phyloP scores from a whole-genome alignment of 2,113 vertebrate genomes.

The Otolemur garnettii region DNA sequence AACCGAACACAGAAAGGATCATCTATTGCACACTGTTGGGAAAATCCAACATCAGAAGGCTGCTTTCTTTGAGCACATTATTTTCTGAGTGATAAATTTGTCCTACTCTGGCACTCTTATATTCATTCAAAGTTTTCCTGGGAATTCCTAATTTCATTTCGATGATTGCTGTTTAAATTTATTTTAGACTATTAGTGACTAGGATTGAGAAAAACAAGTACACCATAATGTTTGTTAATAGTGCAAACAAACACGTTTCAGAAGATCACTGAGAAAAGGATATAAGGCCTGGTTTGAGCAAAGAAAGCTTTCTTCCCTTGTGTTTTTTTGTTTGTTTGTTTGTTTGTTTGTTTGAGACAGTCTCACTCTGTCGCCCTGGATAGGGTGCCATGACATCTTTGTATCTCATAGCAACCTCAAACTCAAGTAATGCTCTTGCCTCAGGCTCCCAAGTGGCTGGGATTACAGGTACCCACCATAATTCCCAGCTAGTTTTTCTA shows the following conservation, averaged over 20 bases:
- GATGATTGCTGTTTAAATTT: background rate
- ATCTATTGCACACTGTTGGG: background rate
- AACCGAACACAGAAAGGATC: background rate
- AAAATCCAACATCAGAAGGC: background rate
- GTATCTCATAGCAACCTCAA: no score
- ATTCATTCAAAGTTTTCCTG: background rate
- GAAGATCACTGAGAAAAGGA: background rate
- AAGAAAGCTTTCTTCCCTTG: background rate
- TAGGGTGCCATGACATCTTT: no score
- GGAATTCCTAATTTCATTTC: background rate
- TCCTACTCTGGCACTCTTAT: background rate
- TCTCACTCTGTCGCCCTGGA: no score
- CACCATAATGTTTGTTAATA: background rate
- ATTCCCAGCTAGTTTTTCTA: no score
- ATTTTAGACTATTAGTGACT: background rate
- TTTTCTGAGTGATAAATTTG: background rate
- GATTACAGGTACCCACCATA: no score
- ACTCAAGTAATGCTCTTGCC: no score
- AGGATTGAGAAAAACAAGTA: constrained; percentile 24
- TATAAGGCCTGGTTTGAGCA: background rate
- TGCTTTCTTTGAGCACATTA: background rate
- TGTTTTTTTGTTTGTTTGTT: no score
- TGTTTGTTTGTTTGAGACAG: no score
- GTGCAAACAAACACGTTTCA: background rate
- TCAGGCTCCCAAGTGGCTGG: no score